Evolutionary conservation across 2,888 invertebrate genomes (phyloP), one percentile per base, ranked within the genome.

Genomic region (Galerucella nymphaeae): DNA sequence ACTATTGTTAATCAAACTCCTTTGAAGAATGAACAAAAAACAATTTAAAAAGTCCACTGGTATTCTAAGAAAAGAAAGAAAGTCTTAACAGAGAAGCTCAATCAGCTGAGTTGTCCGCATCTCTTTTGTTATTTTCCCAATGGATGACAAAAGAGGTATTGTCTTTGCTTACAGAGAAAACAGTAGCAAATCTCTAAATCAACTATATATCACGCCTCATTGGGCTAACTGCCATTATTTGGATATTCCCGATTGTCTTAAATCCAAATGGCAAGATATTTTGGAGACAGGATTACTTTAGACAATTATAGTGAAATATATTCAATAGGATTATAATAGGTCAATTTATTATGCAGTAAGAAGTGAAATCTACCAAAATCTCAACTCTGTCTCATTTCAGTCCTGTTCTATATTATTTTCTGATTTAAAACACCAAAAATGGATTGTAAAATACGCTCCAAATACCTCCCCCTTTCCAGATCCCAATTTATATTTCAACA

Each of bases 161-260:
- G 77, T 77, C 76, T 77, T 66, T 75, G 73, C 75, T 74, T 64
- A 71, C 64, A 74, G 63, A 72, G 75, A 77, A 77, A 75, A 77
- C 76, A 77, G 76, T 77, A 71, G 76, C 77, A 76, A 77, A 75
- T 76, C 72, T 73, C 65, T 72, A 74, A 72, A 77, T 76, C 71
- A 74, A 65, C 72, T 71, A 76, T 76, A 77, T 70, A 77, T 77
- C 71, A 77, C 76, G 74, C 66, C 69, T 75, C 74, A 77, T 77
- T 76, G 74, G 63, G 61, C 68, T 53, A 59, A 66, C 69, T 53
- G 71, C 57, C 57, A 70, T 70, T 70, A 70, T 70, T 63, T 57
- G 63, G 63, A 70, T 70, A 70, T 53, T 14, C 20, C 30, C 65
- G 14, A 38, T 42, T 62, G 5, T 38, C 42, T 4, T 23, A 42